Base-by-base conservation (phyloP, 1,140 invertebrate species). In the Leptopilina clavipes region DNA sequence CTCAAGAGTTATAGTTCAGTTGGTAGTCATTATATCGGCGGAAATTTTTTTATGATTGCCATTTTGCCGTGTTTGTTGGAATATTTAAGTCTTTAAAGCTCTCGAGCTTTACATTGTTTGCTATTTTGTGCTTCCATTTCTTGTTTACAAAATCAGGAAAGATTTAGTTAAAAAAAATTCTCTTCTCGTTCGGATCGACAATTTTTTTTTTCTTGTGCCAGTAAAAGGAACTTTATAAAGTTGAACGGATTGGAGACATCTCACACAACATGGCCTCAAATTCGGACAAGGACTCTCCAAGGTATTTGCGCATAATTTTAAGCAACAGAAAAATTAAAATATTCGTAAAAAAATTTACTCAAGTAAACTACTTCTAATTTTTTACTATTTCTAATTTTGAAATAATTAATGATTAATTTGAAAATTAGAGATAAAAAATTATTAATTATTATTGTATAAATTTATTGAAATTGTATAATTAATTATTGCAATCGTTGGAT, bases 201-300 rank as follows among this genome's bases (percentile, higher is more conserved):
- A n/a, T n/a, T n/a, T n/a, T n/a, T 31, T 59, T 59, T 59, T 22
- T 25, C 12, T 12, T 59, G 56, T 31, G 56, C 14, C 19, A 65
- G 5, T 5, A 22, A 25, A n/a, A 59, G 22, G 22, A 65, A 65
- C 12, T 37, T 59, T 54, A 18, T 17, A 54, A 19, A 54, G 9
- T 54, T 59, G 25, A 59, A 31, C 3, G 59, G 59, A 65, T 65
- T 65, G 59, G 22, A 65, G 25, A 65, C 10, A n/a, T 17, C 14
- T 37, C 25, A 10, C 3, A 31, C 56, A 65, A 44, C 40, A 89
- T 89, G 88, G 87, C 88, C 80, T 85, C 85, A 70, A 85, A 85
- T 77, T 84, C 88, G 59, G 87, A 89, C 80, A 90, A 88, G 77
- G 88, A 90, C 78, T 89, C 88, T 71, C 87, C 89, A 71, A 90